Percentiles rank a stretch among this genome's conserved stretches.
Evolutionary conservation across 2,113 vertebrate species (phyloP).

Genomic region (Collichthys lucidus): DNA sequence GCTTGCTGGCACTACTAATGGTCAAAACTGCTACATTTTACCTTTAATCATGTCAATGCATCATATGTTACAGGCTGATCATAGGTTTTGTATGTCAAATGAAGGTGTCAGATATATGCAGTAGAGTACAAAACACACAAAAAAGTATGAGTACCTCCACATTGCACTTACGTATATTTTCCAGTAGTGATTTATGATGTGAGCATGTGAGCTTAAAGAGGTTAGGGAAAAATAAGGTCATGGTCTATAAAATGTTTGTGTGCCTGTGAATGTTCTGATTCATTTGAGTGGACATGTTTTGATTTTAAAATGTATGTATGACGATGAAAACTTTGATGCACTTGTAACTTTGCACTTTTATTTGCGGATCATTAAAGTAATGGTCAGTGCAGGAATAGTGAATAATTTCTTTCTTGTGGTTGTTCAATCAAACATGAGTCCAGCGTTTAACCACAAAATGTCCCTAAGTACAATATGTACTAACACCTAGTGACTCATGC

Average conservation of each 20-base stretch:
- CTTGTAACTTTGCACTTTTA: conserved; percentile 6
- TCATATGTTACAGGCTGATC: background rate
- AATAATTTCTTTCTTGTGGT: background rate
- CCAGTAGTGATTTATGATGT: background rate
- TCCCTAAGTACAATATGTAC: background rate
- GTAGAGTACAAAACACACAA: background rate
- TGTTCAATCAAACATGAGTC: background rate
- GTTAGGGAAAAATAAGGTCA: background rate
- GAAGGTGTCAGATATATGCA: background rate
- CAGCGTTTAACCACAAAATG: conserved; percentile 6
- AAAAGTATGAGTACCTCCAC: background rate
- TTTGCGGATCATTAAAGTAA: background rate
- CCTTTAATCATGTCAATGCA: background rate
- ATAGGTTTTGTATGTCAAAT: background rate
- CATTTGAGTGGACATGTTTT: background rate
- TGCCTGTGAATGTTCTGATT: background rate
- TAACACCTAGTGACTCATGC: background rate
- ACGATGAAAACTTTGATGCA: conserved; percentile 17
- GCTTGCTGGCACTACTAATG: background rate
- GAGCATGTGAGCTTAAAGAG: background rate
- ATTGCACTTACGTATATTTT: background rate
- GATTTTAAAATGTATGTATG: background rate
- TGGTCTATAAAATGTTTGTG: background rate
- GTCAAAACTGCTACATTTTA: background rate
- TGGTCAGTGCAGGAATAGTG: background rate